Evolutionary conservation across 2,113 vertebrate species (phyloP), one percentile per base, ranked within the genome.

Genomic region (Morone chrysops): DNA sequence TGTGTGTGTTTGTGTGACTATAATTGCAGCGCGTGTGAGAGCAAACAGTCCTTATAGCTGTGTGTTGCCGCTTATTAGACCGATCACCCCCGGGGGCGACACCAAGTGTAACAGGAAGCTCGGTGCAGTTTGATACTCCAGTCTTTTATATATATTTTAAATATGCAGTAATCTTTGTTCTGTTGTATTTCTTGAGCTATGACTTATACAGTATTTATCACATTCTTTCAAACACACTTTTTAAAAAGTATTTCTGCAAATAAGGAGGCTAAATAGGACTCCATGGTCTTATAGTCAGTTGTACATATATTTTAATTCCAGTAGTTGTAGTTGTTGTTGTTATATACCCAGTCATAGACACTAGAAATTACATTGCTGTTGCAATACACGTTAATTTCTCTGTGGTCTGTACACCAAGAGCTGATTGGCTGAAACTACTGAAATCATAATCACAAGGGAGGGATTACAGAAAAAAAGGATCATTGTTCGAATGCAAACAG

Each of bases 391-490:
- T 67, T 31, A 31, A 50, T 25, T 53, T 31, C 59, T 50, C 22
- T 68, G 25, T 54, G 51, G 65, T 53, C 36, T 7, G 31, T 62
- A 31, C 14, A 36, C 43, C 0, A 11, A 61, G 17, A 50, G 25
- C 71, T 77, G 71, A 77, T 60, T 53, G 47, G 65, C 18, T 62
- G 3, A 60, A 71, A 51, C 43, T 25, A 36, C n/a, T 71, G 53
- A 80, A 76, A 77, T 82, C 38, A 69, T 31, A 60, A 61, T 81
- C 77, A 88, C 81, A 80, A 66, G 75, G 61, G 57, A 62, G 20
- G 36, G 16, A 59, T 83, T 85, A 75, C n/a, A 70, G 43, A 45
- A 47, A 80, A 69, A 65, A 38, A 38, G 47, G 53, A 51, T 56
- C 70, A 82, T 86, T 86, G 85, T 77, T 87, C 47, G 43, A 11